Conservation (phyloP, 37 sponge, comb jelly and placozoan genomes). For the Oopsacas minuta region DNA sequence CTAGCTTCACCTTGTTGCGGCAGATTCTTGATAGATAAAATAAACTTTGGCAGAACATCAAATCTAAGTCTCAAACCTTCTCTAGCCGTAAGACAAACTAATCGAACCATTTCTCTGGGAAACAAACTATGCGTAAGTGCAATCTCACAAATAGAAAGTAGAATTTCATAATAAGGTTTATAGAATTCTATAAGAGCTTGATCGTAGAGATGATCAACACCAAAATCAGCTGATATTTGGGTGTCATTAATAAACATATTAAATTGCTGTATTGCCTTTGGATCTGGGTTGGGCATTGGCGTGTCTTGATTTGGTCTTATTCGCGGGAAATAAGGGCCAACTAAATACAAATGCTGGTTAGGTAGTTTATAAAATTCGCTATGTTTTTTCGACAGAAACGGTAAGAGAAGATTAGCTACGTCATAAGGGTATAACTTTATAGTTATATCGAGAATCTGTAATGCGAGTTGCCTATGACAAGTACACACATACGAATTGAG, state of each 20-base stretch:
- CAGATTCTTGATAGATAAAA: background rate
- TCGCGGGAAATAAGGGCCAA: background rate
- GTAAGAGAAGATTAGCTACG: background rate
- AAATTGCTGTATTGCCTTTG: background rate
- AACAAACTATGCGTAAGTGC: background rate
- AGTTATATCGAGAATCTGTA: background rate
- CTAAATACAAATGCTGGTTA: background rate
- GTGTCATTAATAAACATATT: conserved; percentile 15
- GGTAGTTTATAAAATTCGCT: background rate
- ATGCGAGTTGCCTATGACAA: background rate
- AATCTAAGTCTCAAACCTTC: background rate
- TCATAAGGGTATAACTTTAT: background rate
- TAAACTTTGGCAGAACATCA: background rate
- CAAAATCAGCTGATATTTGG: background rate
- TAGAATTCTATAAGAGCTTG: background rate
- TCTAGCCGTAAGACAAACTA: background rate
- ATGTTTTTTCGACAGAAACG: background rate
- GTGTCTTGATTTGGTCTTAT: background rate
- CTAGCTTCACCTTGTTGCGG: background rate
- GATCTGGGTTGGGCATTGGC: background rate
- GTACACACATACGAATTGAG: background rate
- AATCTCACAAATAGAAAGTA: conserved; percentile 4
- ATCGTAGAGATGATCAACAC: background rate
- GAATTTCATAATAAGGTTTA: background rate
- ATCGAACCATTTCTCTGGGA: background rate